phyloP scores from a whole-genome alignment of 1,140 invertebrate species.

The Drosophila setifemur region DNA sequence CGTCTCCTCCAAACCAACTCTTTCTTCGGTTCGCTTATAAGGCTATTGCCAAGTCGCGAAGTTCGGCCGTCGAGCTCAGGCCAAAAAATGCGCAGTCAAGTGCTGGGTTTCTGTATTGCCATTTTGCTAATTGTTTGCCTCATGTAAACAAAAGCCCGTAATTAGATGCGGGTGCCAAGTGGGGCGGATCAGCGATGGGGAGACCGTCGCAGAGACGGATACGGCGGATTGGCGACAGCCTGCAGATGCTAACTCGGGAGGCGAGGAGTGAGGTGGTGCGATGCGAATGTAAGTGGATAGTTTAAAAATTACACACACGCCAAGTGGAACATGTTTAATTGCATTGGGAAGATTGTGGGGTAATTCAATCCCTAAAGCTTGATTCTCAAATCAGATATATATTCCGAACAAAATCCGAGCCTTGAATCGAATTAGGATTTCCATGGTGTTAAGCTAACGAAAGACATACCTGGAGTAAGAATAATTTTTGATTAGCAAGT shows the following conservation, averaged over 20 bases:
- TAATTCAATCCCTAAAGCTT: too few relatives aligned
- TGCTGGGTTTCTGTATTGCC: constrained; percentile 71
- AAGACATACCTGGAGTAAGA: too few relatives aligned
- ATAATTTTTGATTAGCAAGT: too few relatives aligned
- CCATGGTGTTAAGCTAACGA: too few relatives aligned
- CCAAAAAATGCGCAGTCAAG: constrained; percentile 71
- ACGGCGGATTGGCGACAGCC: constrained; percentile 61
- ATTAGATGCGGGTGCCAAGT: constrained; percentile 36
- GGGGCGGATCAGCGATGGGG: constrained; percentile 39
- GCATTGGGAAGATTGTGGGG: too few relatives aligned
- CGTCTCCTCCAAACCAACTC: constrained; percentile 18
- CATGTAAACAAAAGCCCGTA: constrained; percentile 44
- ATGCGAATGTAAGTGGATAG: constrained; percentile 65
- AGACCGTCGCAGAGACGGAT: constrained; percentile 47
- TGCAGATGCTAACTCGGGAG: constrained; percentile 70
- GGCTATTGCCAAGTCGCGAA: constrained; percentile 9
- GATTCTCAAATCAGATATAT: too few relatives aligned
- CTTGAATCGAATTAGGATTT: too few relatives aligned
- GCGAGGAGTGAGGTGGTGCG: constrained; percentile 52
- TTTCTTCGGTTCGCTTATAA: neutral
- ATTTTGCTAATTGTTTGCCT: constrained; percentile 77
- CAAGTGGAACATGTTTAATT: constrained; percentile 6
- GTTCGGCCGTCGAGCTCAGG: constrained; percentile 2
- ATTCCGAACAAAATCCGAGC: too few relatives aligned
- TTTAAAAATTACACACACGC: constrained; percentile 13